phyloP scores from a whole-genome alignment of 2,888 invertebrate species.

The Netelia virgata region DNA sequence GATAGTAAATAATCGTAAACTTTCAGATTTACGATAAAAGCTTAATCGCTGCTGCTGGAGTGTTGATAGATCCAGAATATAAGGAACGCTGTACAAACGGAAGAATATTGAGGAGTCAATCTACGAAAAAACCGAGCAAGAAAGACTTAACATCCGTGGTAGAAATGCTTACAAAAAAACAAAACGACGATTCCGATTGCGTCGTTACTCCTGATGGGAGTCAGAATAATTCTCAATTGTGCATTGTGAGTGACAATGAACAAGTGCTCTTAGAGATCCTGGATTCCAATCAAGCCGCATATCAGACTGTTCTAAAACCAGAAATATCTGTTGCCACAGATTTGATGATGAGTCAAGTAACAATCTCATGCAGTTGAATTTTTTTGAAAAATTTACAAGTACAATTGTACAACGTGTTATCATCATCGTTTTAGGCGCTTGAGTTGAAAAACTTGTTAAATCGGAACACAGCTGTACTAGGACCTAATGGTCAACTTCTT shows the following conservation, averaged over 20 bases:
- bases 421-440: slow-evolving; percentile 85
- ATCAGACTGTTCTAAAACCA: slow-evolving; percentile 87
- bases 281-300: slow-evolving; percentile 88
- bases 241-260: slow-evolving; percentile 61
- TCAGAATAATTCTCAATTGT: slow-evolving; percentile 21
- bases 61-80: slow-evolving; percentile 39
- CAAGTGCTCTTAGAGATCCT: slow-evolving; percentile 85
- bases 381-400: neutral
- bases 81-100: slow-evolving; percentile 70
- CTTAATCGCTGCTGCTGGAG: neutral
- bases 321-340: slow-evolving; percentile 80
- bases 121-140: slow-evolving; percentile 67
- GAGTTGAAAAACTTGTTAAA: slow-evolving; percentile 87
- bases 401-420: neutral
- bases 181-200: slow-evolving; percentile 48
- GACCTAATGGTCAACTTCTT: slow-evolving; percentile 88
- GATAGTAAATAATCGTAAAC: neutral
- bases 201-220: neutral
- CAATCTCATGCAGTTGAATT: slow-evolving; percentile 28
- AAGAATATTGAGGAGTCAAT: slow-evolving; percentile 74
- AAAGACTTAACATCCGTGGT: slow-evolving; percentile 76
- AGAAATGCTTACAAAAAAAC: slow-evolving; percentile 74
- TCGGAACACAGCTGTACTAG: slow-evolving; percentile 87
- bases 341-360: slow-evolving; percentile 88
- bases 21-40: slow-evolving; percentile 55